phyloP scores from a whole-genome alignment of 2,888 invertebrate genomes.

The Micoletzkya japonica region DNA sequence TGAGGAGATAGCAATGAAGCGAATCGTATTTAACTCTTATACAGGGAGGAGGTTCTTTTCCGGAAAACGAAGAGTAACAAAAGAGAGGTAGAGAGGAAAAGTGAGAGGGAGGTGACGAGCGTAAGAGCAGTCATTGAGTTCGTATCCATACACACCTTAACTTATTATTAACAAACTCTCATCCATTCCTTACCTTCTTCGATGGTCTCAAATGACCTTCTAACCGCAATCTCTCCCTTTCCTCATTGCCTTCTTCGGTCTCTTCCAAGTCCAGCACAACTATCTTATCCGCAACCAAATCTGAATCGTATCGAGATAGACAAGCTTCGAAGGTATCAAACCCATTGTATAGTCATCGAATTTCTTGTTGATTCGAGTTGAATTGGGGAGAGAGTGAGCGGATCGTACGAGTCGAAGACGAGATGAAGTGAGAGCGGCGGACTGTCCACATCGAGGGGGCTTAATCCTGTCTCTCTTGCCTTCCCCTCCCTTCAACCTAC shows the following conservation, averaged over 20 bases:
- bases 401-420: constrained; percentile 24
- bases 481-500: constrained; percentile 30
- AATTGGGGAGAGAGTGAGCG: constrained; percentile 2
- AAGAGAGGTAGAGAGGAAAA: constrained; percentile 17
- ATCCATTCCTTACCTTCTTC: not conserved
- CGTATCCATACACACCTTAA: constrained; percentile 20
- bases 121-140: constrained; percentile 20
- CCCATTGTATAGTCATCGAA: constrained; percentile 28
- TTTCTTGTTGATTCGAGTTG: constrained; percentile 17
- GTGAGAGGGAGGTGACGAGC: constrained; percentile 11
- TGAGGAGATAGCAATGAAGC: too few relatives aligned
- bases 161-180: not conserved
- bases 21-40: constrained; percentile 15
- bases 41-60: not conserved
- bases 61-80: constrained; percentile 8
- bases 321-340: not conserved
- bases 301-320: constrained; percentile 24
- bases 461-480: constrained; percentile 21
- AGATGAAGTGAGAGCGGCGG: not conserved
- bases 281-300: constrained; percentile 59
- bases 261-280: constrained; percentile 61
- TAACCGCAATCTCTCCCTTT: constrained; percentile 15
- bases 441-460: constrained; percentile 37
- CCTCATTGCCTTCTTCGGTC: constrained; percentile 24
- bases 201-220: constrained; percentile 2